Evolutionary conservation across 2,888 invertebrate species (phyloP), one percentile per base, ranked within the genome.

Genomic region (Leptinotarsa haldemani): DNA sequence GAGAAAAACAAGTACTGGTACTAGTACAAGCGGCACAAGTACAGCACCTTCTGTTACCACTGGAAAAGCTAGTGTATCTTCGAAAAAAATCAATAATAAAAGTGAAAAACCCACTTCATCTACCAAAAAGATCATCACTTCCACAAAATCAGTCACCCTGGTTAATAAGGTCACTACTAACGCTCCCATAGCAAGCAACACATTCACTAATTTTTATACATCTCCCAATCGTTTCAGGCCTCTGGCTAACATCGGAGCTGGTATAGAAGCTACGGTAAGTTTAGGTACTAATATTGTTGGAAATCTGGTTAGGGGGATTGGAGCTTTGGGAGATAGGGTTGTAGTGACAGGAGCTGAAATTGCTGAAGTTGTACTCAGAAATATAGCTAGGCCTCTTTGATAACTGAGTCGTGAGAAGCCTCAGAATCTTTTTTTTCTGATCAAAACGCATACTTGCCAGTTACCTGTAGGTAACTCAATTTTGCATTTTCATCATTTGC

Each of bases 281-380:
- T 73, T 82, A n/a, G 82, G 81, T 56, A 78, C 78, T 77, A 80
- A 79, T 61, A 69, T 83, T 46, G 80, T 81, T 12, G 79, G 74
- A n/a, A 80, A 82, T 46, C 70, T 85, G 12, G 82, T 84, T 16
- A 81, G 81, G 64, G 80, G 83, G 56, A 78, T 84, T 53, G 81
- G 80, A 64, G 80, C 80, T 76, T 70, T 84, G 47, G 83, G 84
- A 5, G 78, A 78, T 13, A 84, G 82, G 74, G 85, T 86, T 12
- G 82, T 87, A 66, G 81, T 83, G 76, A 85, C 86, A 12, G 86
- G 87, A 30, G 84, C 84, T 50, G 82, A 84, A 78, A 82, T 87
- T 69, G 87, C 87, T 40, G 85, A 84, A 67, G 84, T 83, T 78
- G 84, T 88, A 9, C 66, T 82, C 46, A 82, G 78, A 69, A 82